These are phyloP conservation scores for Drosophila colorata DNA, from an alignment of 2,888 invertebrate species.

Conservation along the genomic window DNA sequence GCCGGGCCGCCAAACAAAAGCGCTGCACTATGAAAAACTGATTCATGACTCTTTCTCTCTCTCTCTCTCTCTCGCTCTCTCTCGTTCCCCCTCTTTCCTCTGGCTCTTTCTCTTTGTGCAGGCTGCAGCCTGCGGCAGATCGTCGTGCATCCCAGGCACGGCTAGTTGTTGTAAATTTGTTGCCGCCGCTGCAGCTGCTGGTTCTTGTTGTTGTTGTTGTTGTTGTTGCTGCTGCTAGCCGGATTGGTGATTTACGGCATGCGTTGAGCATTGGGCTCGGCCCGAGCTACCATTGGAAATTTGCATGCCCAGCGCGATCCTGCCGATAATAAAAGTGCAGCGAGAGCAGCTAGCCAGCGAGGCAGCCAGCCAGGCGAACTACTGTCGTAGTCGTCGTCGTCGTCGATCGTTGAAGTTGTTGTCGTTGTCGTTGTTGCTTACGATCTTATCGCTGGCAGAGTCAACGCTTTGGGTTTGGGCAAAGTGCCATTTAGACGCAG, in stretches of 20 bases:
- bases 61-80: constrained; percentile 5
- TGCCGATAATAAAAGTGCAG: constrained; percentile 77
- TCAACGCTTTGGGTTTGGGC: constrained; percentile 76
- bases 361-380: constrained; percentile 36
- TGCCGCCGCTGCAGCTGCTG: constrained; percentile 61
- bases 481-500: constrained; percentile 78
- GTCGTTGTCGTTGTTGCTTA: constrained; percentile 51
- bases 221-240: constrained; percentile 15
- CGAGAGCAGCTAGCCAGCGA: constrained; percentile 32
- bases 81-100: constrained; percentile 25
- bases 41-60: constrained; percentile 67
- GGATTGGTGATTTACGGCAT: constrained; percentile 82
- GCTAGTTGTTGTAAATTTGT: constrained; percentile 82
- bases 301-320: constrained; percentile 81
- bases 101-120: constrained; percentile 1
- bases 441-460: constrained; percentile 78
- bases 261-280: constrained; percentile 68
- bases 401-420: constrained; percentile 41
- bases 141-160: constrained; percentile 74
- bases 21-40: constrained; percentile 77
- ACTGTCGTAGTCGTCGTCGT: constrained; percentile 42
- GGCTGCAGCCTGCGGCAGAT: constrained; percentile 31
- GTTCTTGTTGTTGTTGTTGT: constrained; percentile 8
- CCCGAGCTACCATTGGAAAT: constrained; percentile 73
- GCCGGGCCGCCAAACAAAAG: constrained; percentile 74